Evolutionary conservation across 2,113 vertebrate species (phyloP), one percentile per base, ranked within the genome.

Genomic region (Indri indri): DNA sequence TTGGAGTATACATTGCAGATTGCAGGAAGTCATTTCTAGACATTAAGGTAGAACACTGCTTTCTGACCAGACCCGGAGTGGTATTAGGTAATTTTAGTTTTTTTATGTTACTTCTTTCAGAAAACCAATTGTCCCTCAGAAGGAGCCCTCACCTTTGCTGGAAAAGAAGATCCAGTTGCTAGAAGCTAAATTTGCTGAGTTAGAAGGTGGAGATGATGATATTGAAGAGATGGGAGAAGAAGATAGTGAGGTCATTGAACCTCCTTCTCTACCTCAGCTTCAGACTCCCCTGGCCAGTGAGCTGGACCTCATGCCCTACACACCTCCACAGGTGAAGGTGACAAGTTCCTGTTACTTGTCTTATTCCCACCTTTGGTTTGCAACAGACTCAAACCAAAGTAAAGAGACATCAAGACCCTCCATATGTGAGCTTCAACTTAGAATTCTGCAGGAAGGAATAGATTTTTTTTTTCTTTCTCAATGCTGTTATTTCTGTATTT

Each of bases 151-250:
- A 91, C 99, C 99, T 30, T 99, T 99, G 54, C 98, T 99, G 95
- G 99, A 99, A 98, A 99, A 99, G 98, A 99, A 99, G 98, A 99
- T 99, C 88, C 99, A 99, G 89, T 99, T 99, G 97, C 98, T 99
- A 94, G 99, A 99, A 98, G 99, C 99, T 37, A 99, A 99, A 98
- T 99, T 99, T 99, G 99, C 99, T 0, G 99, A 99, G 95, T 98
- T 99, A 99, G 99, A 99, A 98, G 99, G 99, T 95, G 99, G 99
- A 0, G 99, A 99, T 90, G 99, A 99, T 95, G 99, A 99, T 86
- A 98, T 99, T 74, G 99, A 99, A 96, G 99, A 99, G 74, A 99
- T 99, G 97, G 99, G 99, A 92, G 99, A 99, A 92, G 99, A 99
- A 88, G 99, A 99, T 88, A 99, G 99, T 76, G 99, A 99, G 37